phyloP scores from a whole-genome alignment of 1,140 invertebrate species.

The Bombyx mori region ASM3026992v2 NC_085132.1:7312001-7312500 shows the following conservation, averaged over 20 bases:
- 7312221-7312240: conserved; percentile 16
- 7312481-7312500: conserved; percentile 20
- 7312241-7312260: conserved; percentile 16
- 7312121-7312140: conserved; percentile 19
- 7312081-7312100: conserved; percentile 13
- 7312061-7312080: conserved; percentile 26
- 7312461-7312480: conserved; percentile 35
- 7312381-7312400: conserved; percentile 57
- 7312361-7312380: conserved; percentile 56
- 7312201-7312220: conserved; percentile 17
- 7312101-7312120: conserved; percentile 26
- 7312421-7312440: conserved; percentile 62
- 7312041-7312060: conserved; percentile 45
- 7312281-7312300: conserved; percentile 55
- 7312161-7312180: conserved; percentile 32
- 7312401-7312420: conserved; percentile 65
- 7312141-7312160: conserved; percentile 12
- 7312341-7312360: conserved; percentile 63
- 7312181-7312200: conserved; percentile 15
- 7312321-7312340: conserved; percentile 67
- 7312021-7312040: conserved; percentile 40
- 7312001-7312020: conserved; percentile 33
- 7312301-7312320: conserved; percentile 44
- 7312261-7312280: conserved; percentile 27
- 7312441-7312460: conserved; percentile 59